Evolutionary conservation across 2,797 vertebrate species (phyloP).

Genomic region (Spatula versicolor): DNA sequence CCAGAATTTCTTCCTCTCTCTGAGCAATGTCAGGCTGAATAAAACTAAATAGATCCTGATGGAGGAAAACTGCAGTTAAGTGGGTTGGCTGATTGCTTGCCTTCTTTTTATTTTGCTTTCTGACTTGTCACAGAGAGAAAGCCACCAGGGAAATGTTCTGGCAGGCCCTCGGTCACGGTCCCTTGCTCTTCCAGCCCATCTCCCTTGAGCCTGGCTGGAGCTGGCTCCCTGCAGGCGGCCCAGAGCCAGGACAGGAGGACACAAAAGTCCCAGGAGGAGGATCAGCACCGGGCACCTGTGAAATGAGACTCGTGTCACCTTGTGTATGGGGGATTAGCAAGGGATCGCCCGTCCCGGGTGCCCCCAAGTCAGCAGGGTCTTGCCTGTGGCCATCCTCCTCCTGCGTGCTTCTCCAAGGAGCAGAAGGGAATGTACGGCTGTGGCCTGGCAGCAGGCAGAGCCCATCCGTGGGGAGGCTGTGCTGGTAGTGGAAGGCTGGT

Average conservation of each 20-base stretch:
- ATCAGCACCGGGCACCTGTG: not conserved
- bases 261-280: not conserved
- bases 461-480: not conserved
- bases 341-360: not conserved
- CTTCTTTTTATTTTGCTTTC: constrained; percentile 47
- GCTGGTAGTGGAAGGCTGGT: not conserved
- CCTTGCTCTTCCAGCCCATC: not conserved
- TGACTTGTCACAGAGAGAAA: constrained; percentile 34
- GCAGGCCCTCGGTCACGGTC: not conserved
- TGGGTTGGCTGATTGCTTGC: constrained; percentile 56
- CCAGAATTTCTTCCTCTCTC: constrained; percentile 49
- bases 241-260: not conserved
- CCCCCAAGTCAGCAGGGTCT: not conserved
- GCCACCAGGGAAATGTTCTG: constrained; percentile 7
- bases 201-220: not conserved
- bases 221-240: not conserved
- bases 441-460: not conserved
- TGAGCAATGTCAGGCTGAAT: constrained; percentile 59
- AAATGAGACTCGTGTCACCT: not conserved
- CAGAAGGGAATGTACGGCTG: not conserved
- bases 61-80: constrained; percentile 64
- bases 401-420: not conserved
- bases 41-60: constrained; percentile 61
- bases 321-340: not conserved
- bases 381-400: not conserved